These are phyloP conservation scores for Hippolais icterina DNA, from an alignment of 2,113 vertebrate genomes.

Conservation along the genomic window DNA sequence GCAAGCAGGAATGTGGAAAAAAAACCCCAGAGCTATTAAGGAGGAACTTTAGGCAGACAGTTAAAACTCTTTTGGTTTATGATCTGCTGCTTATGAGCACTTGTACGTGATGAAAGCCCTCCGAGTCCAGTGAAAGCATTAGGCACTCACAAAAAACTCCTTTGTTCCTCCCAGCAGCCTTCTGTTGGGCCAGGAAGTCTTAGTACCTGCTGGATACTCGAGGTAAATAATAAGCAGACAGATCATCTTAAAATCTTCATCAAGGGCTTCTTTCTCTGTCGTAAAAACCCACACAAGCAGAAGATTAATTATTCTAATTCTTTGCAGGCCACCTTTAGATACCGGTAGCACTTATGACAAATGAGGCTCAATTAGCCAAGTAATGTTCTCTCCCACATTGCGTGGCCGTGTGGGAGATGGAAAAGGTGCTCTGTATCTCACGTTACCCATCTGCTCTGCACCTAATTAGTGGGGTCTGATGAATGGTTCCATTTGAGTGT, in stretches of 20 bases:
- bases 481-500: neutral
- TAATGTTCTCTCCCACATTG: conserved; percentile 48
- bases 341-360: conserved; percentile 10
- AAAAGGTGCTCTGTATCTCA: conserved; percentile 25
- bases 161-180: conserved; percentile 22
- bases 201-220: neutral
- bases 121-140: neutral
- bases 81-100: conserved; percentile 28
- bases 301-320: conserved; percentile 53
- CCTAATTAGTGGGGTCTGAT: conserved; percentile 42
- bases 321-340: conserved; percentile 50
- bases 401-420: conserved; percentile 20
- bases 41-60: conserved; percentile 43
- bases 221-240: conserved; percentile 39
- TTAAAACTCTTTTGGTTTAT: conserved; percentile 40
- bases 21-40: neutral
- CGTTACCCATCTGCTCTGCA: conserved; percentile 40
- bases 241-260: conserved; percentile 43
- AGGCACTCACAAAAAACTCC: conserved; percentile 7
- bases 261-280: neutral
- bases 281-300: conserved; percentile 1
- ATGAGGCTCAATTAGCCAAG: conserved; percentile 52
- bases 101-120: neutral
- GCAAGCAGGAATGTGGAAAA: neutral
- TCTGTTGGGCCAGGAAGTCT: conserved; percentile 12